Base-by-base conservation (phyloP, 2,888 invertebrate species). In the Isotomurus palustris region DNA sequence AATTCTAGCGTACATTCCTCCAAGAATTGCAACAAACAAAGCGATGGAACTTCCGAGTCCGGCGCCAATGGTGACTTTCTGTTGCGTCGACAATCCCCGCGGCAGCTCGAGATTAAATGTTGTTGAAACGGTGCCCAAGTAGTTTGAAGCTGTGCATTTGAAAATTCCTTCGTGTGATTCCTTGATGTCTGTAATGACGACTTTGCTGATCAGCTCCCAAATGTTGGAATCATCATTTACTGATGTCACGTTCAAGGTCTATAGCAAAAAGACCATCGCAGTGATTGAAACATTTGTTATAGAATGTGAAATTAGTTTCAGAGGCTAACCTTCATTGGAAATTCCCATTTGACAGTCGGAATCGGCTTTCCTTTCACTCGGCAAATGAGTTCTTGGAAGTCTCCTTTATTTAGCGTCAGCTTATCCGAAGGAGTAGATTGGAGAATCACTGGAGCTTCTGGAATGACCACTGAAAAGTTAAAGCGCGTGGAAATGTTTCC, bases 331-430 rank as follows among this genome's bases (percentile, higher is more conserved):
- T 29, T n/a, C 8, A 51, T 49, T 32, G 25, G 54, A n/a, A 53
- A 32, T 3, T 29, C 56, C 62, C 62, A 63, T 3, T 22, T 14
- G 3, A 63, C 6, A 17, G 21, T 43, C 45, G 63, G 63, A 5
- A 12, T 43, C 12, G 63, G 63, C 32, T 57, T 60, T 24, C 63
- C 63, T 6, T 51, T 25, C 14, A 24, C 55, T 24, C 51, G 40
- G 32, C 63, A 63, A 17, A 32, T 21, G 4, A 32, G n/a, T n/a
- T n/a, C n/a, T n/a, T n/a, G n/a, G 27, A n/a, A 10, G 36, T n/a
- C 5, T 50, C 25, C 17, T 24, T 17, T 19, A 27, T 28, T 29
- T 29, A 2, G 24, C 43, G n/a, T n/a, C n/a, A n/a, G n/a, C n/a
- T n/a, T n/a, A n/a, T n/a, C n/a, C n/a, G n/a, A n/a, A n/a, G n/a